phyloP scores from a whole-genome alignment of 2,113 vertebrate genomes.

The Hystrix brachyura region DNA sequence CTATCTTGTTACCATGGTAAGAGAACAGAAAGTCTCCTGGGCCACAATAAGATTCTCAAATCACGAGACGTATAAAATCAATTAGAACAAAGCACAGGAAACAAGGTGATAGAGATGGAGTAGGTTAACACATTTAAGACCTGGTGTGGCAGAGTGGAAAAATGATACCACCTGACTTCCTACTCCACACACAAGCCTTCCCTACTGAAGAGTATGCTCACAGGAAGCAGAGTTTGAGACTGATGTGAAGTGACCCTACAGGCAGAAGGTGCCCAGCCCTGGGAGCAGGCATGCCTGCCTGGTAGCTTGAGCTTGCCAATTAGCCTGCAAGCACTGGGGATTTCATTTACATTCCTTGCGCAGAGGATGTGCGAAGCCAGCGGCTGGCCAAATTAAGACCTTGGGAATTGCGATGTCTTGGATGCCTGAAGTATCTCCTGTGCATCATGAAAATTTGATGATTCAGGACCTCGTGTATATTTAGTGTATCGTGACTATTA shows the following conservation, averaged over 20 bases:
- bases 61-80: not conserved
- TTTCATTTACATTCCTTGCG: conserved; percentile 17
- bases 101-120: not conserved
- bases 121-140: not conserved
- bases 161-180: not conserved
- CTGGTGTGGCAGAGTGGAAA: not conserved
- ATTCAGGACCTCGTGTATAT: conserved; percentile 25
- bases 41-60: not conserved
- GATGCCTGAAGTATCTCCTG: not conserved
- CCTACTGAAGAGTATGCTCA: not conserved
- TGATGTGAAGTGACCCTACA: not conserved
- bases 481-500: conserved; percentile 31
- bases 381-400: not conserved
- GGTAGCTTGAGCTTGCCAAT: not conserved
- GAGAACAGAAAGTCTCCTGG: not conserved
- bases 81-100: not conserved
- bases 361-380: conserved; percentile 1
- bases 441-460: conserved; percentile 4
- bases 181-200: not conserved
- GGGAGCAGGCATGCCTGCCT: not conserved
- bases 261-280: not conserved
- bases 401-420: not conserved
- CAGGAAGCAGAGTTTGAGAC: not conserved
- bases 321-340: not conserved
- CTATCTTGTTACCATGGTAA: not conserved